These are phyloP conservation scores for Tipula helvola DNA, from an alignment of 2,888 invertebrate genomes.

Conservation along the genomic window DNA sequence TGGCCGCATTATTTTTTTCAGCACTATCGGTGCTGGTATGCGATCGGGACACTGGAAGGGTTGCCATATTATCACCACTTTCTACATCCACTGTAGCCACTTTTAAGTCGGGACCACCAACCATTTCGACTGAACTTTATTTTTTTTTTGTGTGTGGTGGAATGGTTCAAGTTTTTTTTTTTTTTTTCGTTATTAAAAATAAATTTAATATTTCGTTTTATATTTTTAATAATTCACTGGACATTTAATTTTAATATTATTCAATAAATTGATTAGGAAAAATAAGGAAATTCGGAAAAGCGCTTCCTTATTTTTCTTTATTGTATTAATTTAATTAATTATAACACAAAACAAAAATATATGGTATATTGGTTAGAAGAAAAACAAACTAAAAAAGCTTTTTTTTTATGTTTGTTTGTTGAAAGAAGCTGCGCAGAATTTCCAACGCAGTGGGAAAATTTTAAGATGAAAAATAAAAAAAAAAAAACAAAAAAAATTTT, in stretches of 20 bases:
- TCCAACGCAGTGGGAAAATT: neutral
- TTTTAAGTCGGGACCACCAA: conserved; percentile 67
- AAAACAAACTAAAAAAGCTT: neutral
- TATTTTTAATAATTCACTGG: neutral
- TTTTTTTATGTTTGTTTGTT: neutral
- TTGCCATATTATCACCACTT: conserved; percentile 79
- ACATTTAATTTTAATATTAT: neutral
- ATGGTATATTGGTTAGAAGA: neutral
- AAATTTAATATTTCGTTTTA: neutral
- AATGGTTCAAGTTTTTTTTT: neutral
- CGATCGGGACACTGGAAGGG: conserved; percentile 70
- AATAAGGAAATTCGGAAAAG: neutral
- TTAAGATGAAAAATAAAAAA: neutral
- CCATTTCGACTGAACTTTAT: conserved; percentile 32
- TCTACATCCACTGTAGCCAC: conserved; percentile 82
- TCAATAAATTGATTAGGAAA: neutral
- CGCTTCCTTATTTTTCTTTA: neutral
- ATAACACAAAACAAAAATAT: neutral
- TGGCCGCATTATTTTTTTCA: conserved; percentile 70
- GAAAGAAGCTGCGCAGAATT: neutral
- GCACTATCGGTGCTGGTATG: conserved; percentile 54
- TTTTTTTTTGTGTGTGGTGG: conserved; percentile 8
- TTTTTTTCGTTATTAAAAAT: neutral
- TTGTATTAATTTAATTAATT: neutral
- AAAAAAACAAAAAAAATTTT: neutral